These are phyloP conservation scores for Pampus argenteus DNA, from an alignment of 2,797 vertebrate genomes.

Conservation along the genomic window DNA sequence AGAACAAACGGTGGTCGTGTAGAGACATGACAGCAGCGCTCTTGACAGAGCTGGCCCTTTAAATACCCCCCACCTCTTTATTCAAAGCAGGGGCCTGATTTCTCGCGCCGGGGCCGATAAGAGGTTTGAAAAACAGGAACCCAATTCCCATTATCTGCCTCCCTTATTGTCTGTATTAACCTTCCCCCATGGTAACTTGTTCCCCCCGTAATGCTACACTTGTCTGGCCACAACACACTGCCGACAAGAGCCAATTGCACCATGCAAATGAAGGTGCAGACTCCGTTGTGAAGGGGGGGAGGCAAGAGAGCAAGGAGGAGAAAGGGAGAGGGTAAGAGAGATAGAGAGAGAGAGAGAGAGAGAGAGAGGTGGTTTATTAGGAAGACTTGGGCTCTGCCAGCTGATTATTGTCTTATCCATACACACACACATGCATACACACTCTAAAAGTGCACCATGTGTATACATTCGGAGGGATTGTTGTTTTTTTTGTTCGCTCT, in stretches of 20 bases:
- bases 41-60: conserved; percentile 76
- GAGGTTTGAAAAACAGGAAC: conserved; percentile 91
- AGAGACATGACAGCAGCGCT: conserved; percentile 62
- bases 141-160: conserved; percentile 91
- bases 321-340: conserved; percentile 11
- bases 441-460: conserved; percentile 42
- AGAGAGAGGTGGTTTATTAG: conserved; percentile 51
- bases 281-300: conserved; percentile 88
- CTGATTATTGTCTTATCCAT: conserved; percentile 79
- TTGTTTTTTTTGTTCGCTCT: conserved; percentile 17
- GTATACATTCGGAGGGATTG: conserved; percentile 28
- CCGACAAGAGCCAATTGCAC: conserved; percentile 92
- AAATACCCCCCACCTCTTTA: conserved; percentile 79
- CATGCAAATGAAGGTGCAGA: conserved; percentile 93
- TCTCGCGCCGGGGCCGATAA: conserved; percentile 83
- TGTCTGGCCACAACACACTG: conserved; percentile 94
- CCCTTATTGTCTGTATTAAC: conserved; percentile 93
- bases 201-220: conserved; percentile 94
- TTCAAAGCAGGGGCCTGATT: conserved; percentile 85
- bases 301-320: conserved; percentile 44
- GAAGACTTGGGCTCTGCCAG: conserved; percentile 66
- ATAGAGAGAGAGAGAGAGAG: conserved; percentile 18
- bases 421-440: conserved; percentile 35
- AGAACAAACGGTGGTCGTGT: conserved; percentile 54
- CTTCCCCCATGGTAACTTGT: conserved; percentile 94